phyloP scores from a whole-genome alignment of 2,797 vertebrate species.

The Anguilla marmorata region DNA sequence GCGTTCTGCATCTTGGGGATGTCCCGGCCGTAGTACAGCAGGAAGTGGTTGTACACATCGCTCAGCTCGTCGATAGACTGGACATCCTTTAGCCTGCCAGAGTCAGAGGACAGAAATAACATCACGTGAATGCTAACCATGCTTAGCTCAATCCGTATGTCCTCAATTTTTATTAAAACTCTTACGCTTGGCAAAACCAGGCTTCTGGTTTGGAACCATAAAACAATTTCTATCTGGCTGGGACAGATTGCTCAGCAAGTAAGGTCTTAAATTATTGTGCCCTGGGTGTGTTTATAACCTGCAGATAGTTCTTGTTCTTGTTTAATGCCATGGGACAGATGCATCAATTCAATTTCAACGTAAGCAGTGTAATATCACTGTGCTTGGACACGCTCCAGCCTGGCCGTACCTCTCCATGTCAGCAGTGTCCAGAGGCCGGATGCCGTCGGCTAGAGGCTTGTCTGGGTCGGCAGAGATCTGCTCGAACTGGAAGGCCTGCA shows the following conservation, averaged over 20 bases:
- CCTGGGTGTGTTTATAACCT: too few species aligned
- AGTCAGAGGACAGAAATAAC: not conserved
- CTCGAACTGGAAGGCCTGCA: conserved; percentile 97
- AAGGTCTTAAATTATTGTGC: too few species aligned
- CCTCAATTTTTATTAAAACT: too few species aligned
- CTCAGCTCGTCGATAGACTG: conserved; percentile 94
- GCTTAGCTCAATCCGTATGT: not conserved
- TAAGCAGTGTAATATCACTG: not conserved
- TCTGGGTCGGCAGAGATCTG: conserved; percentile 98
- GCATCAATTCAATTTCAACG: not conserved
- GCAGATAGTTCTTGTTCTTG: too few species aligned
- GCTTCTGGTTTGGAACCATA: too few species aligned
- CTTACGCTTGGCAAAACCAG: too few species aligned
- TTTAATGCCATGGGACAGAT: not conserved
- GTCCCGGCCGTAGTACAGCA: conserved; percentile 97
- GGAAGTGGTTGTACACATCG: conserved; percentile 96
- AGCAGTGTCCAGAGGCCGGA: conserved; percentile 91
- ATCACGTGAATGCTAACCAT: not conserved
- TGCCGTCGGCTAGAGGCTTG: conserved; percentile 94
- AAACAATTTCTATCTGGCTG: not conserved
- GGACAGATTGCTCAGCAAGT: not conserved
- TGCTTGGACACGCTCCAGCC: not conserved
- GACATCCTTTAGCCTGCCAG: conserved; percentile 88
- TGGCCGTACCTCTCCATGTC: conserved; percentile 89
- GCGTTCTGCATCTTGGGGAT: conserved; percentile 99